A percentile compares a stretch with the other conserved stretches of the same genome.
phyloP scores from a whole-genome alignment of 2,113 vertebrate species.

The Sander lucioperca region DNA sequence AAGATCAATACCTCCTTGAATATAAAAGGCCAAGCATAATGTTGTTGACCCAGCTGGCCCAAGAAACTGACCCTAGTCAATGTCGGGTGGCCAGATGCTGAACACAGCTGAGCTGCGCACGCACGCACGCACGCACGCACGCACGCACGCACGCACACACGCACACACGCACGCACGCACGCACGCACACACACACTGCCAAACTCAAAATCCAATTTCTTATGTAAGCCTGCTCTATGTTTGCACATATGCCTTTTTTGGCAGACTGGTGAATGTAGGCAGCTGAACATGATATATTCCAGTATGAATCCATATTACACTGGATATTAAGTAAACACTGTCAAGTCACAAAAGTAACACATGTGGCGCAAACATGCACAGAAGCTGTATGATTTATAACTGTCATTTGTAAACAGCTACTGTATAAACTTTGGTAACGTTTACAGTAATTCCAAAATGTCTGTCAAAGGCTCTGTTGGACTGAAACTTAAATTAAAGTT shows the following conservation, averaged over 20 bases:
- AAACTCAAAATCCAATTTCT: conserved; percentile 58
- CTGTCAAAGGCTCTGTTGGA: not conserved
- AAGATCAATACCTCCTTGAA: conserved; percentile 70
- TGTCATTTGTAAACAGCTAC: conserved; percentile 7
- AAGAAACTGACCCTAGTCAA: conserved; percentile 52
- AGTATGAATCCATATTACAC: conserved; percentile 43
- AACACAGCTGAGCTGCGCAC: conserved; percentile 15
- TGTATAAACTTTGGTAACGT: not conserved
- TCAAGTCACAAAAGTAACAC: conserved; percentile 35
- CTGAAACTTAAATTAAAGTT: conserved; percentile 10
- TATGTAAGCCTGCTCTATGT: conserved; percentile 58
- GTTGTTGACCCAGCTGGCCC: conserved; percentile 75
- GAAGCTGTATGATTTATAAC: conserved; percentile 14
- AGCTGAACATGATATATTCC: conserved; percentile 45
- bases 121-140: not conserved
- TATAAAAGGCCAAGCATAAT: conserved; percentile 66
- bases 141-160: conserved; percentile 10
- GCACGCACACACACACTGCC: conserved; percentile 12
- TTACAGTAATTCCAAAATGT: not conserved
- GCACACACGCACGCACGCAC: not conserved
- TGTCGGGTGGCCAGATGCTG: conserved; percentile 24
- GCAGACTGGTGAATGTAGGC: conserved; percentile 47
- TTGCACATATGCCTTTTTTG: conserved; percentile 63
- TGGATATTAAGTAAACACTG: conserved; percentile 36
- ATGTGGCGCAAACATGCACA: conserved; percentile 21